Conservation (phyloP, 1,140 invertebrate genomes). For the Solen grandis region DNA sequence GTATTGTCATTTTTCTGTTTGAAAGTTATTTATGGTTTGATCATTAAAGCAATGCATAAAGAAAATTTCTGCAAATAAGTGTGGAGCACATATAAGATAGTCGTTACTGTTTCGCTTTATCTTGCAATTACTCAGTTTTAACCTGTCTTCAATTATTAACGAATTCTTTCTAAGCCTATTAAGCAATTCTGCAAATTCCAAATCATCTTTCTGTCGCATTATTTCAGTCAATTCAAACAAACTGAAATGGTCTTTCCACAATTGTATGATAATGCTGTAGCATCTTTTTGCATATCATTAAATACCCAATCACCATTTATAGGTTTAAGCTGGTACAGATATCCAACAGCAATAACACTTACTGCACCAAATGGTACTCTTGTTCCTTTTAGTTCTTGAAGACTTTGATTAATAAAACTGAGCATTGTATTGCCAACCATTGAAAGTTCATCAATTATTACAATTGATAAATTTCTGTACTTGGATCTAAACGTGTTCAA, state of each 20-base stretch:
- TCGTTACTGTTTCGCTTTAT: no score
- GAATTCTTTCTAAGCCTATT: slow-evolving; percentile 36
- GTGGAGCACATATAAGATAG: no score
- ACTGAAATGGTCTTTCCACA: slow-evolving; percentile 12
- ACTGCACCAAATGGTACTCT: slow-evolving; percentile 60
- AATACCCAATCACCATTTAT: no score
- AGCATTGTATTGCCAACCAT: slow-evolving; percentile 63
- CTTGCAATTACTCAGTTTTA: no score
- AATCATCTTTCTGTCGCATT: background rate
- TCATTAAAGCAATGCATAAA: no score
- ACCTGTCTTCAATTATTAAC: no score
- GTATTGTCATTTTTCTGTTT: no score
- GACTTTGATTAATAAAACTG: slow-evolving; percentile 58
- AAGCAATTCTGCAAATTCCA: no score
- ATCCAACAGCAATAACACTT: slow-evolving; percentile 33
- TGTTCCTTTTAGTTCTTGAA: no score
- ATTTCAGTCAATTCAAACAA: background rate
- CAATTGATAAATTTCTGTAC: slow-evolving; percentile 29
- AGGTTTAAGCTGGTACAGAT: slow-evolving; percentile 33
- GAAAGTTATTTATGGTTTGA: background rate
- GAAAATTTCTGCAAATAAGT: no score
- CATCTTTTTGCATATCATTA: background rate
- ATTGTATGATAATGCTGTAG: background rate
- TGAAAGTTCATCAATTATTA: slow-evolving; percentile 64
- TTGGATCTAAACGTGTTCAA: slow-evolving; percentile 44